phyloP scores from a whole-genome alignment of 2,797 vertebrate genomes.

The Acanthiza pusilla region DNA sequence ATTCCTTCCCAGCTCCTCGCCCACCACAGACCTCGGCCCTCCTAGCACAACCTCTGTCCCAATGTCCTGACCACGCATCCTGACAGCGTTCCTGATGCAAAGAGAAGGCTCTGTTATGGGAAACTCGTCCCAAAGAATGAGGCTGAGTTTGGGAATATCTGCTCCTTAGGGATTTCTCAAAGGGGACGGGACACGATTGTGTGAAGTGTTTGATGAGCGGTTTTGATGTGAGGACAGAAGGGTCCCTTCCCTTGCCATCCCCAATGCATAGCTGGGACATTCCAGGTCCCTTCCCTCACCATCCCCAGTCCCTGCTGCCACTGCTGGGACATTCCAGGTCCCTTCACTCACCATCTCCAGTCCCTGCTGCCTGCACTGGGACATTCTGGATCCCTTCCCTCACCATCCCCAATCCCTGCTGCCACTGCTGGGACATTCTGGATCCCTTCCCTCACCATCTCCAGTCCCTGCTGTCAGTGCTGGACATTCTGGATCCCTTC shows the following conservation, averaged over 20 bases:
- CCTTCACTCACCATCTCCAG: neutral
- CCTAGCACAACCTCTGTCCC: neutral
- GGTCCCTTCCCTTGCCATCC: neutral
- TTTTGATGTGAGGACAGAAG: neutral
- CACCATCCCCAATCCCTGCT: neutral
- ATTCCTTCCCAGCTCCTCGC: neutral
- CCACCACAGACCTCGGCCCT: neutral
- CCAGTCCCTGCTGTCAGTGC: neutral
- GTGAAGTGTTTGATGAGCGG: neutral
- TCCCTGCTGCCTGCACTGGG: neutral
- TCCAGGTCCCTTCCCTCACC: neutral
- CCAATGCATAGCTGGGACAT: neutral
- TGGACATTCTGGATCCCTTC: neutral
- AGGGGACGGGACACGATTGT: neutral
- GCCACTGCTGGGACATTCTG: neutral
- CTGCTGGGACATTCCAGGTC: neutral
- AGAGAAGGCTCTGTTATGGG: neutral
- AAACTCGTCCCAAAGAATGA: neutral
- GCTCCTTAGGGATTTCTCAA: neutral
- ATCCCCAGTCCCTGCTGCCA: neutral
- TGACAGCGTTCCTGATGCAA: fast-evolving
- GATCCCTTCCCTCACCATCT: neutral
- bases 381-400: neutral
- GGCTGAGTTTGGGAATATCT: neutral
- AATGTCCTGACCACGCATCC: neutral